phyloP scores from a whole-genome alignment of 2,113 vertebrate genomes.

The Petrocephalus microphthalmus region DNA sequence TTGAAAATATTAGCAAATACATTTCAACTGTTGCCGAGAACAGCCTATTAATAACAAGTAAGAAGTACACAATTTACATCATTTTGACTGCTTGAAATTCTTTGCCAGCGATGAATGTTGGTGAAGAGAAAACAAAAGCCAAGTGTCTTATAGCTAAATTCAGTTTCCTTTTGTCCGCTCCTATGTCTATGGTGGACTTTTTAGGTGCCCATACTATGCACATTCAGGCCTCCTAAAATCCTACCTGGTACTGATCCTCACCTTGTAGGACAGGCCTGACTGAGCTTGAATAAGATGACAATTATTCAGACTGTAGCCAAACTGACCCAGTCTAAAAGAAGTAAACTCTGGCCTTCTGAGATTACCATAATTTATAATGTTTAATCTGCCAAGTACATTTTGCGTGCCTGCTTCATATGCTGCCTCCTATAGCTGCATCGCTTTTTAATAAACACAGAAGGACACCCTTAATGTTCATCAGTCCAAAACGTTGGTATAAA shows the following conservation, averaged over 20 bases:
- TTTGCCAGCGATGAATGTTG: not conserved
- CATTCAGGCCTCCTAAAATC: not conserved
- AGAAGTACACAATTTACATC: conserved; percentile 14
- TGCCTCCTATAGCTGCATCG: not conserved
- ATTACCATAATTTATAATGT: not conserved
- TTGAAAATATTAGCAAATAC: not conserved
- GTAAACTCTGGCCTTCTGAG: not conserved
- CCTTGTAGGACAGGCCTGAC: not conserved
- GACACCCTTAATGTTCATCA: not conserved
- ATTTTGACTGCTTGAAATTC: not conserved
- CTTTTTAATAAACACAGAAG: not conserved
- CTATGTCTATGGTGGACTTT: not conserved
- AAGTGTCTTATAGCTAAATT: conserved; percentile 13
- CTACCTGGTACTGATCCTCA: not conserved
- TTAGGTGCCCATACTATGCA: not conserved
- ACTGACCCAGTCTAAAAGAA: not conserved
- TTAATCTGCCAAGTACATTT: not conserved
- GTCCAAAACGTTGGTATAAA: not conserved
- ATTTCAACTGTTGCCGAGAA: not conserved
- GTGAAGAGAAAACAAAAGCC: conserved; percentile 20
- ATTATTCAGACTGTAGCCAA: not conserved
- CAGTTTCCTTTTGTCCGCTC: conserved; percentile 26
- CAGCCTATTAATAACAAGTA: not conserved
- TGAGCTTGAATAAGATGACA: not conserved
- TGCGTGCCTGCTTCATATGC: not conserved